Evolutionary conservation across 2,888 invertebrate species (phyloP).

Genomic region (Gymnoscelis rufifasciata): DNA sequence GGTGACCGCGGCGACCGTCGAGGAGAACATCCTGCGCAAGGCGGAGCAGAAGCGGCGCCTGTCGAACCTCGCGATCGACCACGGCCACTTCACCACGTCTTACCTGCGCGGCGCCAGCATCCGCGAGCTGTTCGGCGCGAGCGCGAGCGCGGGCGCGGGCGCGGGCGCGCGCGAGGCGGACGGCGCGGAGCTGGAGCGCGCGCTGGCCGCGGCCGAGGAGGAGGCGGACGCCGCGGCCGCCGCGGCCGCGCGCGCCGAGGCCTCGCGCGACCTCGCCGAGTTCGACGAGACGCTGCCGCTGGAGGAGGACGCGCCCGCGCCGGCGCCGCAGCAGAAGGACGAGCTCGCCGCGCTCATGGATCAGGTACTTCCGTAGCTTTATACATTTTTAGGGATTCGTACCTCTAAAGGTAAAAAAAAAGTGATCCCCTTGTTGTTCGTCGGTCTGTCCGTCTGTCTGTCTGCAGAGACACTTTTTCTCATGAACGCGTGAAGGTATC

Average conservation of each 20-base stretch:
- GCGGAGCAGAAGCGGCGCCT: constrained; percentile 98
- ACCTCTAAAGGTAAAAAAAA: no score
- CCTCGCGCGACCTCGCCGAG: constrained; percentile 92
- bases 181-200: constrained; percentile 82
- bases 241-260: constrained; percentile 92
- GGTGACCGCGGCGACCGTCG: constrained; percentile 97
- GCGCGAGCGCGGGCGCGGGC: constrained; percentile 81
- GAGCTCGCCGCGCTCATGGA: constrained; percentile 54
- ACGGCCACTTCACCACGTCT: constrained; percentile 98
- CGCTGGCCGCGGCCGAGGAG: constrained; percentile 95
- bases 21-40: constrained; percentile 99
- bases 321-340: constrained; percentile 27
- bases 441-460: no score
- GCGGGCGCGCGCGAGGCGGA: constrained; percentile 78
- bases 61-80: constrained; percentile 98
- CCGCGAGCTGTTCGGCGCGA: constrained; percentile 92
- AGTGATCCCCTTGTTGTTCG: no score
- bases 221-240: constrained; percentile 96
- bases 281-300: constrained; percentile 97
- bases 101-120: constrained; percentile 95
- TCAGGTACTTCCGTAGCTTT: no score
- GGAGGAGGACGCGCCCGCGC: constrained; percentile 64
- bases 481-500: no score
- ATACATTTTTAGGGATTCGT: no score
- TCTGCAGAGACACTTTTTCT: no score